Base-by-base conservation (phyloP, 2,113 vertebrate species). In the Laticauda laticaudata region DNA sequence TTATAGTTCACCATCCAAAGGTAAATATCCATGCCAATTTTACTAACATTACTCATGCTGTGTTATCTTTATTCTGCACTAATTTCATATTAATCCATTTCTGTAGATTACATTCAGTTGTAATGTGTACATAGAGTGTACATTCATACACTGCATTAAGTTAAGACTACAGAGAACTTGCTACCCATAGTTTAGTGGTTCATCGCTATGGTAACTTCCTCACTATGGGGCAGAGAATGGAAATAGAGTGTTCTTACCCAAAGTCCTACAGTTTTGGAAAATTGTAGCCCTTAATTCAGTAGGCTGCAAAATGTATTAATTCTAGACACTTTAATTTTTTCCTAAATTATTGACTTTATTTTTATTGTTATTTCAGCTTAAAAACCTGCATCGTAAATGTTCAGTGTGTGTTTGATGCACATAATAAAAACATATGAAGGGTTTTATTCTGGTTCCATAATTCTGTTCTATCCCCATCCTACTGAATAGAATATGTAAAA, bases 1-100 rank as follows among this genome's bases (percentile, higher is more conserved):
- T 97, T 97, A 96, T 98, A 97, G 97, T 95, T 98, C 98, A 97
- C 96, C 98, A 96, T 97, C 95, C 94, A 98, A 97, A 98, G 98
- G 98, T 98, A 98, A 98, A 98, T 98, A 98, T 98, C 95, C 96
- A 96, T 92, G 51, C 92, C 94, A 97, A 93, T 97, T 96, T 97
- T 97, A 95, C 96, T 95, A 97, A 97, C 92, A 92, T 95, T 96
- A 97, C 94, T 93, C 95, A 95, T 96, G 93, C 97, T 96, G 86
- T 92, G 94, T 90, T 96, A 93, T 11, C 90, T 97, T 95, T 95
- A 88, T 48, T 75, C 43, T 88, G 92, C 94, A 81, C 4, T 95
- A 91, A 92, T 85, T 91, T 90, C 2, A 0, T 95, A 53, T 95
- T 90, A 92, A 10, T 85, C 43, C 92, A 57, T 53, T 93, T 96